Conservation (phyloP, 64 coral and sea anemone species). For the Astreopora myriophthalma region DNA sequence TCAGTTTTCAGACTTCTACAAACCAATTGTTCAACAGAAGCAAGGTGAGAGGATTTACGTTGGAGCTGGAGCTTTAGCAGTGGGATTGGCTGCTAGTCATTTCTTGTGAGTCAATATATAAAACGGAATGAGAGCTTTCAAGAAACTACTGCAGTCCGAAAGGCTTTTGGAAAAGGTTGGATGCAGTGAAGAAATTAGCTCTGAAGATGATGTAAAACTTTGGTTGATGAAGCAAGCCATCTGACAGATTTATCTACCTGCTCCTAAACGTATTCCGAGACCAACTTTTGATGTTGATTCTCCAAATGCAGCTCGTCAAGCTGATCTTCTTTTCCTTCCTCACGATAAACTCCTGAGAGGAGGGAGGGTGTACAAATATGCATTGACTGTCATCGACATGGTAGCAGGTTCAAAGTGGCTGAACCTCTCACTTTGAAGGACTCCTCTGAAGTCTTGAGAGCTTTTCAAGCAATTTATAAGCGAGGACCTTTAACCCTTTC, state of each 20-base stretch:
- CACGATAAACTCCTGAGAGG: slow-evolving; percentile 40
- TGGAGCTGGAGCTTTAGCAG: slow-evolving; percentile 9
- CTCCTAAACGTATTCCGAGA: slow-evolving; percentile 12
- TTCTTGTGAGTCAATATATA: slow-evolving; percentile 11
- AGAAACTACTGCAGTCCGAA: slow-evolving; percentile 52
- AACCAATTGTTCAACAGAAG: not conserved
- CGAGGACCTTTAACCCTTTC: too few species aligned
- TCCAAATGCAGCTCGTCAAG: slow-evolving; percentile 60
- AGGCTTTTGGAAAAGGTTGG: slow-evolving; percentile 39
- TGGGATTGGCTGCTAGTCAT: slow-evolving; percentile 18
- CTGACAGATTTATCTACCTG: too few species aligned
- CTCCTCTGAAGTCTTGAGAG: slow-evolving; percentile 26
- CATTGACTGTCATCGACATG: slow-evolving; percentile 42
- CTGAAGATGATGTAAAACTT: not conserved
- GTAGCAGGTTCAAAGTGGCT: slow-evolving; percentile 38
- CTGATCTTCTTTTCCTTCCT: slow-evolving; percentile 73
- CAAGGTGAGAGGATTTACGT: not conserved
- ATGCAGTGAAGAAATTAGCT: slow-evolving; percentile 41
- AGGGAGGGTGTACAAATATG: too few species aligned
- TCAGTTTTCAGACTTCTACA: not conserved
- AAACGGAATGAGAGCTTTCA: slow-evolving; percentile 6
- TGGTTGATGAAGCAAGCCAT: slow-evolving; percentile 48
- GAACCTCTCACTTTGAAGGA: slow-evolving; percentile 33
- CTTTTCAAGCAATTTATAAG: slow-evolving; percentile 22
- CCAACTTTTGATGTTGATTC: slow-evolving; percentile 34